These are phyloP conservation scores for Drosophila takahashii DNA, from an alignment of 1,140 invertebrate species.

Conservation along the genomic window DNA sequence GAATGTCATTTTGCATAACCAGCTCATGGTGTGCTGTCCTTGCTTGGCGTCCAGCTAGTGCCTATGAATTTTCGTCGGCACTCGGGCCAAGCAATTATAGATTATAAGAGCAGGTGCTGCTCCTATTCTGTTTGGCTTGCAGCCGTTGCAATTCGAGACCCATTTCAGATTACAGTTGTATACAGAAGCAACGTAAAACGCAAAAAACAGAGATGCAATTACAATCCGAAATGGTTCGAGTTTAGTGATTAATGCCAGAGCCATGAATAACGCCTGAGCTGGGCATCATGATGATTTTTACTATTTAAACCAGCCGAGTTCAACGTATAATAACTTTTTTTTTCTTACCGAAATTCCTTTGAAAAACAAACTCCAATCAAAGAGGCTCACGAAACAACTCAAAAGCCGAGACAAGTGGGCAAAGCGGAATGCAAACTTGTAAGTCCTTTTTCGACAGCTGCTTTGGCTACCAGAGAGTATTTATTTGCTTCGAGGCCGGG, in stretches of 20 bases:
- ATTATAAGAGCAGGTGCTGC: constrained; percentile 51
- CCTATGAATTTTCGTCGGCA: not conserved
- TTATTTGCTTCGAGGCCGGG: constrained; percentile 26
- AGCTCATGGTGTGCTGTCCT: not conserved
- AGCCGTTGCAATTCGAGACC: constrained; percentile 66
- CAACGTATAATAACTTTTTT: constrained; percentile 32
- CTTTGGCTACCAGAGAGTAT: constrained; percentile 57
- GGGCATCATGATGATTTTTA: not conserved
- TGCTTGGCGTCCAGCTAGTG: constrained; percentile 43
- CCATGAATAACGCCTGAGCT: not conserved
- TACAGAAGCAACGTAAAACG: constrained; percentile 30
- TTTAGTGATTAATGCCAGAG: constrained; percentile 62
- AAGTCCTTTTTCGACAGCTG: constrained; percentile 81
- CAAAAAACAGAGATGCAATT: constrained; percentile 60
- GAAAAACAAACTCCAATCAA: constrained; percentile 57
- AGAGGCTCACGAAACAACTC: constrained; percentile 58
- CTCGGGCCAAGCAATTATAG: constrained; percentile 5
- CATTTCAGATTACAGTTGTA: constrained; percentile 66
- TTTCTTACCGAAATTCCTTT: constrained; percentile 24
- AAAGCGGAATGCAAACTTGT: constrained; percentile 60
- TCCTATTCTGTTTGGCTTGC: constrained; percentile 46
- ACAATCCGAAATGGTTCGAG: constrained; percentile 51
- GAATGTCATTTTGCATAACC: constrained; percentile 15
- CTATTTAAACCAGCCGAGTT: constrained; percentile 10
- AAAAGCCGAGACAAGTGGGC: constrained; percentile 64